Conservation (phyloP, 1,140 invertebrate species). For the Apis laboriosa region DNA sequence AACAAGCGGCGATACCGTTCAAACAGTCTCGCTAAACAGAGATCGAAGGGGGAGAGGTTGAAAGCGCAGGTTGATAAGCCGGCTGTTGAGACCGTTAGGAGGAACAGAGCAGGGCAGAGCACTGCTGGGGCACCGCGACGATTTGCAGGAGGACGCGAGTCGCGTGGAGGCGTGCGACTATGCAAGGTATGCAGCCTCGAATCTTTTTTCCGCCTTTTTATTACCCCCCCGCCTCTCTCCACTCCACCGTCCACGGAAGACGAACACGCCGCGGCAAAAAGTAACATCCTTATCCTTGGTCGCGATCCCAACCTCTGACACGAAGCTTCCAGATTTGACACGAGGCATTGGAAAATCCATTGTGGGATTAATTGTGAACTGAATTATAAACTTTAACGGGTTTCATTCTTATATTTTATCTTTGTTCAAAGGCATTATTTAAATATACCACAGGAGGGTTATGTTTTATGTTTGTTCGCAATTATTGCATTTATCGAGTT, state of each 20-base stretch:
- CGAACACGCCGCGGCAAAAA: constrained; percentile 47
- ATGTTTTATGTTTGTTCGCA: no score
- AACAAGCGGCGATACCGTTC: neutral
- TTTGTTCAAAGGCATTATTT: no score
- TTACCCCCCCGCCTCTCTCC: constrained; percentile 53
- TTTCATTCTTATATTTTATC: no score
- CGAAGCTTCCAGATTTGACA: neutral
- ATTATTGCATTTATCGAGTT: no score
- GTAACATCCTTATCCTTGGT: constrained; percentile 58
- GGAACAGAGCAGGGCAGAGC: constrained; percentile 43
- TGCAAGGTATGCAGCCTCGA: constrained; percentile 69
- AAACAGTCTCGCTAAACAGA: constrained; percentile 2
- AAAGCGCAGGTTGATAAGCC: constrained; percentile 32
- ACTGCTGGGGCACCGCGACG: constrained; percentile 35
- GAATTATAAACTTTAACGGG: no score
- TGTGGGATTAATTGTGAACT: no score
- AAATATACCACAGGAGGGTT: no score
- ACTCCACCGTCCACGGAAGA: constrained; percentile 14
- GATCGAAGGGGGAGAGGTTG: neutral
- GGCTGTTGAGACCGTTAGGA: constrained; percentile 43
- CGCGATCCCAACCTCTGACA: constrained; percentile 3
- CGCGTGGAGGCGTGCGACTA: constrained; percentile 76
- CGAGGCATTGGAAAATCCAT: neutral
- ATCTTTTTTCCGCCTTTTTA: constrained; percentile 70
- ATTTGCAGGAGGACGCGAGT: constrained; percentile 58